Evolutionary conservation across 2,888 invertebrate genomes (phyloP).

Genomic region (Andrena bicolor): DNA sequence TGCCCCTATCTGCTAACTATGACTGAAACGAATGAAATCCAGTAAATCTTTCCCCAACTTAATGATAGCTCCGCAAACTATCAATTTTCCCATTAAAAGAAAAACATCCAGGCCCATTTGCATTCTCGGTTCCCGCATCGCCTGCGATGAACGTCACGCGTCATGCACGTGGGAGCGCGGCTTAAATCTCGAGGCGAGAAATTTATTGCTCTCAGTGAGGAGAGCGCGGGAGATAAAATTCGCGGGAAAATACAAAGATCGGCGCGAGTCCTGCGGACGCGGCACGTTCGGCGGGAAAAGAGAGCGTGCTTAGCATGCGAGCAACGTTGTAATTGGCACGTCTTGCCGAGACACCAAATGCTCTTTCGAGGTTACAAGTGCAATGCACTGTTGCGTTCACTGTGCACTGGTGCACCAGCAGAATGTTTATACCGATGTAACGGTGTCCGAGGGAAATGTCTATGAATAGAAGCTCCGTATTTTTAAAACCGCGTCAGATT

Average conservation of each 20-base stretch:
- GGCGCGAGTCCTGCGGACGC: not conserved
- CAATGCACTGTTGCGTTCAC: conserved; percentile 73
- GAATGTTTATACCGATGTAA: conserved; percentile 68
- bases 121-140: no score
- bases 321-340: conserved; percentile 73
- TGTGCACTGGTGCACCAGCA: conserved; percentile 58
- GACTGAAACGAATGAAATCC: no score
- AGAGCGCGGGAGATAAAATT: not conserved
- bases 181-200: not conserved
- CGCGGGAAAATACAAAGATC: not conserved
- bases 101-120: no score
- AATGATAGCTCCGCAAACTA: no score
- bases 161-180: not conserved
- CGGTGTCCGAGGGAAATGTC: conserved; percentile 56
- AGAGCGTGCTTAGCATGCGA: conserved; percentile 71
- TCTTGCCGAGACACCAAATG: conserved; percentile 72
- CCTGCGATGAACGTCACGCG: no score
- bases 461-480: conserved; percentile 45
- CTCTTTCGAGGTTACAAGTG: conserved; percentile 75
- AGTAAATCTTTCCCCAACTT: no score
- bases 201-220: not conserved
- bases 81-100: no score
- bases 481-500: conserved; percentile 35
- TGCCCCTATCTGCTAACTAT: no score
- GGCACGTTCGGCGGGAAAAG: conserved; percentile 57